Base-by-base conservation (phyloP, 2,888 invertebrate genomes). In the Diadromus collaris region DNA sequence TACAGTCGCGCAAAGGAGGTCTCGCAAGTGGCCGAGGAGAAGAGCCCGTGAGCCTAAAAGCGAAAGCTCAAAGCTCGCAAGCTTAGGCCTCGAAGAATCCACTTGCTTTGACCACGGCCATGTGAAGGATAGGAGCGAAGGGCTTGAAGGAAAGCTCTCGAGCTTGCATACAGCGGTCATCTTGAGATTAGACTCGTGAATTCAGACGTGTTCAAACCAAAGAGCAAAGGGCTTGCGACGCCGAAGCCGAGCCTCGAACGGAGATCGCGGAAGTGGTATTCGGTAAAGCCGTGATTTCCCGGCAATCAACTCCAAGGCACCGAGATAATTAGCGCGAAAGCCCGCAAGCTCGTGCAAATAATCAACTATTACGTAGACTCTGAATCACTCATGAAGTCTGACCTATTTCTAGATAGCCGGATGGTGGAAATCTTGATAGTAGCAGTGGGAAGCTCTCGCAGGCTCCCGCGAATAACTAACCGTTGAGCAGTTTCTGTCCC, bases 71-170 rank as follows among this genome's bases (percentile, higher is more conserved):
- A 76, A 68, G 76, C 76, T 24, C 46, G 51, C 34, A 46, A 6
- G 51, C 64, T 48, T 38, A 56, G 63, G 44, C 56, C 72, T 65
- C 60, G 51, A 54, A 65, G 51, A 69, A 64, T 60, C 64, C 69
- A 79, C 76, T 79, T 34, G 79, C 79, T 79, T 79, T 79, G 79
- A 69, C 63, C 76, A 21, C 73, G 24, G 60, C 69, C 67, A 21
- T 21, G 41, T 79, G 68, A 79, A 76, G 76, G 69, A 76, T 76
- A 54, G 24, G 21, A 34, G 13, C 7, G 19, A 19, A 29, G 19
- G 21, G 73, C 63, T 38, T 58, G 44, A 46, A 65, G 51, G 65
- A 61, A 79, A 65, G 73, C 79, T 65, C 76, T 79, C 10, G 69
- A 72, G 79, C 38, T 76, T 69, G 76, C 63, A 68, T 65, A 60